Percentiles rank a stretch among this genome's conserved stretches.
Evolutionary conservation across 1,140 invertebrate genomes (phyloP).

Genomic region (Lethrus apterus): DNA sequence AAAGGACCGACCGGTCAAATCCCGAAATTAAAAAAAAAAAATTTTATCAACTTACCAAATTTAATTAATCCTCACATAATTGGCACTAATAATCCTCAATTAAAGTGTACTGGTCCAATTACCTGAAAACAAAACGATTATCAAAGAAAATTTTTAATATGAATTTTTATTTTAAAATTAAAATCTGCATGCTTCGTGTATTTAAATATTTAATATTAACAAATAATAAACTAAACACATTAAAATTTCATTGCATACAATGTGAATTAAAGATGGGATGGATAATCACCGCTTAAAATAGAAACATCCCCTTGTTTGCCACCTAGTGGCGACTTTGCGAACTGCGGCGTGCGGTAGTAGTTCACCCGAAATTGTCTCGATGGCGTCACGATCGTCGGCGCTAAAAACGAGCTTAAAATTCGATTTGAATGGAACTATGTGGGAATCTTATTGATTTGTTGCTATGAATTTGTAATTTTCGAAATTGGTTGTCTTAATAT

Average conservation of each 20-base stretch:
- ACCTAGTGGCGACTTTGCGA: not conserved
- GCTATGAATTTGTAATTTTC: too few relatives aligned
- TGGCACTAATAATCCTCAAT: too few relatives aligned
- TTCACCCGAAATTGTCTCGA: constrained; percentile 3
- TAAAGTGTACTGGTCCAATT: not conserved
- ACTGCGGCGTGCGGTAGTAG: not conserved
- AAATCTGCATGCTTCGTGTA: not conserved
- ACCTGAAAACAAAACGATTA: not conserved
- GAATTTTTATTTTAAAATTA: not conserved
- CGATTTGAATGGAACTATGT: too few relatives aligned
- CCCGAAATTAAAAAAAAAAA: constrained; percentile 5
- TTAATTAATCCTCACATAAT: too few relatives aligned
- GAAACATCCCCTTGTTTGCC: not conserved
- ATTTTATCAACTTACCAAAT: too few relatives aligned
- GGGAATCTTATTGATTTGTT: too few relatives aligned
- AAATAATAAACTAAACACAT: not conserved
- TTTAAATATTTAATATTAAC: constrained; percentile 1
- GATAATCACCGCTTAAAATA: too few relatives aligned
- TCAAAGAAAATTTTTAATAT: constrained; percentile 2
- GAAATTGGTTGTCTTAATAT: too few relatives aligned
- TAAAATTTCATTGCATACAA: not conserved
- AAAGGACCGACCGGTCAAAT: not conserved
- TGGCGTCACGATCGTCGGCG: not conserved
- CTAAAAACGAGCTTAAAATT: too few relatives aligned
- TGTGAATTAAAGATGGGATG: too few relatives aligned